These are phyloP conservation scores for Heptranchias perlo DNA, from an alignment of 2,113 vertebrate genomes.

Conservation along the genomic window DNA sequence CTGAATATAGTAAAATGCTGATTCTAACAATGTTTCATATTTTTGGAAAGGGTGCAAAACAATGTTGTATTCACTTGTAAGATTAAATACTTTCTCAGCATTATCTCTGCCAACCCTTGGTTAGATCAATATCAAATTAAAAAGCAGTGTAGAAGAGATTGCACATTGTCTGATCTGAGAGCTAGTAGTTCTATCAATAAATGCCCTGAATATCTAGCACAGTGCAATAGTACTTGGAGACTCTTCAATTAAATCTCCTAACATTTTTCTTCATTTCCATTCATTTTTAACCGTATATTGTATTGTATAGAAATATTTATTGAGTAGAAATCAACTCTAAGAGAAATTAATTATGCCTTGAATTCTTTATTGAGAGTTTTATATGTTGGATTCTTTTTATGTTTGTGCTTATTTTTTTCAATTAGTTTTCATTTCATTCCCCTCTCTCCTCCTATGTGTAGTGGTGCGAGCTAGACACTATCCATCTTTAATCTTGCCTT, in stretches of 20 bases:
- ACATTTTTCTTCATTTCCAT: not conserved
- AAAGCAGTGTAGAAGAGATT: not conserved
- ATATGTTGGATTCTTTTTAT: not conserved
- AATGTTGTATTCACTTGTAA: not conserved
- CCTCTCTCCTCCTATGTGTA: not conserved
- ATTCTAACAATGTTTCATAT: not conserved
- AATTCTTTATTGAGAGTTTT: not conserved
- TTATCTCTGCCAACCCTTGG: not conserved
- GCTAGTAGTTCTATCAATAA: not conserved
- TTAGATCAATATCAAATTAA: conserved; percentile 13
- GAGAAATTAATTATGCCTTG: not conserved
- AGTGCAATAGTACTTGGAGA: not conserved
- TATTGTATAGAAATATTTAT: not conserved
- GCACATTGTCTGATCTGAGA: not conserved
- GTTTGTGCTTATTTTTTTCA: not conserved
- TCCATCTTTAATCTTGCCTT: not conserved
- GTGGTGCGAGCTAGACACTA: not conserved
- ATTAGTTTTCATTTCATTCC: not conserved
- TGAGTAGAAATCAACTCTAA: not conserved
- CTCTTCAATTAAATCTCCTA: not conserved
- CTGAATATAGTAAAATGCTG: not conserved
- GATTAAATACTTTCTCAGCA: not conserved
- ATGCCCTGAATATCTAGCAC: not conserved
- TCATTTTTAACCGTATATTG: not conserved
- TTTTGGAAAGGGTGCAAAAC: not conserved